phyloP scores from a whole-genome alignment of 2,888 invertebrate genomes.

The Antheraea yamamai region DNA sequence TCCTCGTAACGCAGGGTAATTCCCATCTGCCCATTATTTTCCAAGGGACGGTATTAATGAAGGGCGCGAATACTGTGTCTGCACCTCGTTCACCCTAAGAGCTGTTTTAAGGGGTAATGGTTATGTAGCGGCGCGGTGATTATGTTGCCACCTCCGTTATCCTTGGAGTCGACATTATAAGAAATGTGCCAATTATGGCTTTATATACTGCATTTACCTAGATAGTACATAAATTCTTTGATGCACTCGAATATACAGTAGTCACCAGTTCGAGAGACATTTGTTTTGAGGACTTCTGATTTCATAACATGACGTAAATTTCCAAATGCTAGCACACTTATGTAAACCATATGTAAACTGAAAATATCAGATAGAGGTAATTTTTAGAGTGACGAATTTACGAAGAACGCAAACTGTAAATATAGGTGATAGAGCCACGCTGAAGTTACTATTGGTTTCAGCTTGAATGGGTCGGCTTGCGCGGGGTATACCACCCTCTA shows the following conservation, averaged over 20 bases:
- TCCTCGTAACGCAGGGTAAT: conserved; percentile 4
- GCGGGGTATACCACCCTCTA: no score
- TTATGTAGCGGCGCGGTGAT: neutral
- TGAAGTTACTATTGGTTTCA: no score
- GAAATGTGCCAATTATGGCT: neutral
- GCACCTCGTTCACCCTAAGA: neutral
- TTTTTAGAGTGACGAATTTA: no score
- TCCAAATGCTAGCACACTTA: no score
- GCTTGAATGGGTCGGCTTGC: no score
- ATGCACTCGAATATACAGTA: neutral
- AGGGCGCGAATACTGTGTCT: neutral
- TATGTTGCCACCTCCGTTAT: neutral
- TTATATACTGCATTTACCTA: neutral
- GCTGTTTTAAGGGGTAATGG: neutral
- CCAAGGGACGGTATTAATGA: conserved; percentile 6
- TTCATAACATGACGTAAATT: no score
- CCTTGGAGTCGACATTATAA: neutral
- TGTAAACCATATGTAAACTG: no score
- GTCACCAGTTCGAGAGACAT: neutral
- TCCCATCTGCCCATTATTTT: neutral
- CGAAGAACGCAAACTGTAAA: no score
- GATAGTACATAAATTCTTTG: neutral
- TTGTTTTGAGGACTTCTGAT: neutral
- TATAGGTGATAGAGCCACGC: no score
- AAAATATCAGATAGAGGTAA: no score